Conservation (phyloP, 2,888 invertebrate species). For the Cantharis rufa region DNA sequence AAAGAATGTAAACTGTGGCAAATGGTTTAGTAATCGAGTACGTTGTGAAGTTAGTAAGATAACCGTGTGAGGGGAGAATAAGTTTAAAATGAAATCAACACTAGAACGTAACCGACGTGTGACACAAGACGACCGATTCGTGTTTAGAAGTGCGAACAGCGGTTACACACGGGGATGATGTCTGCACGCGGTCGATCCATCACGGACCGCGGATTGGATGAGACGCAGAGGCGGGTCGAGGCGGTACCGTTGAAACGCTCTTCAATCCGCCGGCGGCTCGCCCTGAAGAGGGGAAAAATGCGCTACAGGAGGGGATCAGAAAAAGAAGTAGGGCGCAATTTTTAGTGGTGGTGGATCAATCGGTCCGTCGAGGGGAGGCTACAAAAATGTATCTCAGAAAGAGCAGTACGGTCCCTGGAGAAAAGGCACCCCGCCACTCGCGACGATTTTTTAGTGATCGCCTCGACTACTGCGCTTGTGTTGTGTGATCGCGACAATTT, state of each 20-base stretch:
- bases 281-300: conserved; percentile 60
- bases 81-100: conserved; percentile 16
- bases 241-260: conserved; percentile 51
- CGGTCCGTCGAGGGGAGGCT: conserved; percentile 54
- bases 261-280: conserved; percentile 56
- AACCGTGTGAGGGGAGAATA: conserved; percentile 12
- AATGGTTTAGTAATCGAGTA: conserved; percentile 21
- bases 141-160: conserved; percentile 50
- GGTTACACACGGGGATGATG: conserved; percentile 48
- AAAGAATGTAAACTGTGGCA: conserved; percentile 5
- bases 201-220: conserved; percentile 55
- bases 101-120: conserved; percentile 24
- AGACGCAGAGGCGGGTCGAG: conserved; percentile 57
- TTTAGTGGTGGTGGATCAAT: conserved; percentile 58
- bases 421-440: conserved; percentile 47
- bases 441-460: conserved; percentile 51
- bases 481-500: conserved; percentile 58
- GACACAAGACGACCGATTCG: conserved; percentile 37
- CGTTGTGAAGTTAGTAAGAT: conserved; percentile 18
- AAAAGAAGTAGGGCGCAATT: conserved; percentile 58
- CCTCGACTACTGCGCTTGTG: conserved; percentile 56
- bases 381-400: conserved; percentile 56
- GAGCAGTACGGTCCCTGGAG: conserved; percentile 52
- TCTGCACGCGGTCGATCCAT: conserved; percentile 55
- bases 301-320: conserved; percentile 48